Conservation (phyloP, 1,140 invertebrate genomes). For the Rhopalosiphum maidis region DNA sequence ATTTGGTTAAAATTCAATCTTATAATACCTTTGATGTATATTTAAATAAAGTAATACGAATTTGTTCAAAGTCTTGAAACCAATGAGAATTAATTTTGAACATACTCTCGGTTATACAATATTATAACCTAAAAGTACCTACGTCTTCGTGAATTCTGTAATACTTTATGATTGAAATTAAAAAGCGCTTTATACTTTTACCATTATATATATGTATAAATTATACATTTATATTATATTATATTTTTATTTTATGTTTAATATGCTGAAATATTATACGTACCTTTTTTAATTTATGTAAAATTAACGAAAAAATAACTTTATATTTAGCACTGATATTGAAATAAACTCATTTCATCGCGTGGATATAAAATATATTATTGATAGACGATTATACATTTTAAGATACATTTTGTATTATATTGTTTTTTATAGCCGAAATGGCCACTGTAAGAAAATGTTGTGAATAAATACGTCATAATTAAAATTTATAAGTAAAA, state of each 20-base stretch:
- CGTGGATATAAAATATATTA: neutral
- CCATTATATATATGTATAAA: neutral
- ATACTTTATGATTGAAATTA: neutral
- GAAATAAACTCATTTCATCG: neutral
- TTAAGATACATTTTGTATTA: neutral
- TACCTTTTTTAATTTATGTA: neutral
- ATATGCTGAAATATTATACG: neutral
- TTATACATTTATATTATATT: neutral
- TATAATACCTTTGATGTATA: neutral
- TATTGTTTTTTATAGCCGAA: neutral
- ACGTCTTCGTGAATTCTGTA: neutral
- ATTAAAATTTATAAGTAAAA: neutral
- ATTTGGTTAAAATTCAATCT: neutral
- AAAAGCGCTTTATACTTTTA: neutral
- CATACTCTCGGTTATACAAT: neutral
- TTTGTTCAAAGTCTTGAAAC: neutral
- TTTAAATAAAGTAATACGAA: neutral
- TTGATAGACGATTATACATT: too few species aligned
- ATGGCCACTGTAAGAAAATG: neutral
- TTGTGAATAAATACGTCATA: neutral
- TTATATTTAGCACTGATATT: neutral
- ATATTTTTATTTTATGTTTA: neutral
- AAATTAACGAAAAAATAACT: neutral
- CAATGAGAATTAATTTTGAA: neutral
- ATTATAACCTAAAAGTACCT: neutral